phyloP scores from a whole-genome alignment of 2,888 invertebrate species.

The Cheilosia soror region DNA sequence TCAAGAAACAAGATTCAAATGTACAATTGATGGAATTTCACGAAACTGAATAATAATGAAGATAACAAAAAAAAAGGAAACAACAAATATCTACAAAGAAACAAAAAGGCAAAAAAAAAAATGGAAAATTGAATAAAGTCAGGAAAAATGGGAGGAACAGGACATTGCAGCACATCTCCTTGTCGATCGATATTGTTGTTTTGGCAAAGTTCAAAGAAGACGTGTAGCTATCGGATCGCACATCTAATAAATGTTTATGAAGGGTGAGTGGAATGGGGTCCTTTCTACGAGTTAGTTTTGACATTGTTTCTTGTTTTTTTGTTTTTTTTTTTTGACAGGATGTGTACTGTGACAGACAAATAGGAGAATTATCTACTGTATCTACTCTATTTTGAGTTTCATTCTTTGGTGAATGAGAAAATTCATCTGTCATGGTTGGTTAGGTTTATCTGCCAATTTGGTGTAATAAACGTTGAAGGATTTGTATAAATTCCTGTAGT shows the following conservation, averaged over 20 bases:
- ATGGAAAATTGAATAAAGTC: conserved; percentile 43
- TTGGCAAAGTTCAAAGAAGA: conserved; percentile 19
- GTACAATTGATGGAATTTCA: conserved; percentile 61
- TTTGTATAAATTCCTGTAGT: conserved; percentile 11
- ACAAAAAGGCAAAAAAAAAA: background rate
- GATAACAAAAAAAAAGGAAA: conserved; percentile 5
- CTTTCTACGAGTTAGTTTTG: conserved; percentile 3
- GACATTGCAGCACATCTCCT: conserved; percentile 11
- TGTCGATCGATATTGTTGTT: conserved; percentile 30
- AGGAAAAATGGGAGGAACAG: conserved; percentile 8
- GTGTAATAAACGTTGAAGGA: conserved; percentile 24
- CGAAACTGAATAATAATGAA: conserved; percentile 61
- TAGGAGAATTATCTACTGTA: conserved; percentile 28
- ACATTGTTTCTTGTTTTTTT: background rate
- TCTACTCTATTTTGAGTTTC: conserved; percentile 3
- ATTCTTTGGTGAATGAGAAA: background rate
- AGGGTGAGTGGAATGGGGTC: background rate
- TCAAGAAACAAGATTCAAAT: conserved; percentile 61
- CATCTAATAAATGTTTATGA: background rate
- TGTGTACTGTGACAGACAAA: background rate
- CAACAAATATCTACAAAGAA: conserved; percentile 4
- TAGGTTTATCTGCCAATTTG: conserved; percentile 31
- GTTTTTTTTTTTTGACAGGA: background rate
- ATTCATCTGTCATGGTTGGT: conserved; percentile 13
- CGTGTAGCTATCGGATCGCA: too few species aligned